Evolutionary conservation across 2,797 vertebrate species (phyloP).

Genomic region (Helarctos malayanus): DNA sequence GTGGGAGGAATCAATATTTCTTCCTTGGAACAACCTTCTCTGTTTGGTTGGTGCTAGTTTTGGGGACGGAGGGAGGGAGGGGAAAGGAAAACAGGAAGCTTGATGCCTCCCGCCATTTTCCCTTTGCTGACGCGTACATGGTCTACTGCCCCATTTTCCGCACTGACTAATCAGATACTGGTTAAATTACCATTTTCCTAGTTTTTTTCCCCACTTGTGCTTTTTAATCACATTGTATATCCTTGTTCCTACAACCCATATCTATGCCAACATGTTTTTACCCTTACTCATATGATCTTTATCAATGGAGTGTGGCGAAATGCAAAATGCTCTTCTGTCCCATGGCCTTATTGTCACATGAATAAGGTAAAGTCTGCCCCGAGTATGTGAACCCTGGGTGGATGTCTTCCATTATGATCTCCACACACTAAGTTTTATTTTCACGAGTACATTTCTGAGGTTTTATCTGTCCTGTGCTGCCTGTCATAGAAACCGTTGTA

Average conservation of each 20-base stretch:
- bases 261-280: too few species aligned
- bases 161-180: background rate
- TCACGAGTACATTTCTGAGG: background rate
- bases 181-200: background rate
- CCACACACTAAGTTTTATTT: background rate
- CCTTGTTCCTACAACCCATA: background rate
- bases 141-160: background rate
- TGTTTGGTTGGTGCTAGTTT: too few species aligned
- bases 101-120: background rate
- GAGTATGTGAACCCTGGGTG: fast-evolving
- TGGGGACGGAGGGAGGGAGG: background rate
- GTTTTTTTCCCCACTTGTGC: background rate
- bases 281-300: background rate
- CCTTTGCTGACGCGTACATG: background rate
- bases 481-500: background rate
- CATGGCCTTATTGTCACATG: background rate
- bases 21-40: too few species aligned
- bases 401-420: background rate
- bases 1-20: background rate
- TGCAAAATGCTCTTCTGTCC: background rate
- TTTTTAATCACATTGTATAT: background rate
- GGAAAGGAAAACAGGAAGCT: background rate
- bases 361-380: too few species aligned
- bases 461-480: background rate
- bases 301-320: background rate